These are phyloP conservation scores for Sycophila texana DNA, from an alignment of 2,888 invertebrate species.

Conservation along the genomic window DNA sequence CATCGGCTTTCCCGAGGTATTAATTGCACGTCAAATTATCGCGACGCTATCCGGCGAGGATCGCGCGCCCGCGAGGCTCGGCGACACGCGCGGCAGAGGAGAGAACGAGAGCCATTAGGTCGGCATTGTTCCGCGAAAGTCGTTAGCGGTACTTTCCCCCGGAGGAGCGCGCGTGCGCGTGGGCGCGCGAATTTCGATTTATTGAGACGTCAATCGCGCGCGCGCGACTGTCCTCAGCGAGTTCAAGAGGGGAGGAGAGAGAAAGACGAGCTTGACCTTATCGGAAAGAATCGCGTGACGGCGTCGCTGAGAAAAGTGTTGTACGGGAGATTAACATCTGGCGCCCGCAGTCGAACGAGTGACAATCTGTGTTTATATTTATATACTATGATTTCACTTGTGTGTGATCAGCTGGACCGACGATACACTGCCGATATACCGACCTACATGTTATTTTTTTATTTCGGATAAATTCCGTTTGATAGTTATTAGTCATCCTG, in stretches of 20 bases:
- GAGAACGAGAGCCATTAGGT: conserved; percentile 45
- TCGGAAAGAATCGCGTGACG: conserved; percentile 29
- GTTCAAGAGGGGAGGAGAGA: background rate
- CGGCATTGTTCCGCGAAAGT: conserved; percentile 53
- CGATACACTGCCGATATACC: background rate
- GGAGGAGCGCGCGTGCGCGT: conserved; percentile 15
- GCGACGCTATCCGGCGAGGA: conserved; percentile 44
- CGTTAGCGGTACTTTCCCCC: conserved; percentile 51
- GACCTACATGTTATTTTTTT: background rate
- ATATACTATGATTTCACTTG: background rate
- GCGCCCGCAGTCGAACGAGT: conserved; percentile 2
- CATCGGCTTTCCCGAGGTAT: conserved; percentile 62
- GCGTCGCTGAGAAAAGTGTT: conserved; percentile 18
- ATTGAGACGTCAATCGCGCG: conserved; percentile 59
- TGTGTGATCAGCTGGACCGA: background rate
- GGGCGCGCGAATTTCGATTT: conserved; percentile 52
- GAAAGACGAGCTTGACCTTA: conserved; percentile 22
- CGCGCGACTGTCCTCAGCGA: background rate
- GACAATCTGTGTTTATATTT: background rate
- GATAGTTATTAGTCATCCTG: too few relatives aligned
- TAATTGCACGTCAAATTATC: conserved; percentile 66
- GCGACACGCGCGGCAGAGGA: background rate
- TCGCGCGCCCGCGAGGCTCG: conserved; percentile 8
- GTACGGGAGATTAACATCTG: conserved; percentile 42
- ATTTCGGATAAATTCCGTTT: too few relatives aligned